Evolutionary conservation across 1,140 invertebrate genomes (phyloP), one percentile per base, ranked within the genome.

Genomic region (Calephelis virginiensis): DNA sequence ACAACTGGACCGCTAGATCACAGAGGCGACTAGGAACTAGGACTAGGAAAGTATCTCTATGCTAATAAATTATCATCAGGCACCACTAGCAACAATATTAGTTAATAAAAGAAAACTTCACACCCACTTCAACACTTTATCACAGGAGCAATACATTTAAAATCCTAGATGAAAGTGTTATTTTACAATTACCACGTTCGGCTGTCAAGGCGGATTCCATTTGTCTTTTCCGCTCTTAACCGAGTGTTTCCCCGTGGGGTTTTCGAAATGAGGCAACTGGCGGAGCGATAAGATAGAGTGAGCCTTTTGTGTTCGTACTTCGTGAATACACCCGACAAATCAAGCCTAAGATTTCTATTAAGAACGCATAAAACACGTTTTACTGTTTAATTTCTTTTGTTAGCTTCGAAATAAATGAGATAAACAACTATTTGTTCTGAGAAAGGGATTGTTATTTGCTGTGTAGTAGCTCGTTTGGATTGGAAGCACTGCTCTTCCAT

Each of bases 261-360:
- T 82, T 80, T 83, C 75, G 77, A 77, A 83, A 74, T 73, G 78
- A 84, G 75, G 75, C 81, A 82, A 83, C 75, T 81, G 75, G 74
- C 71, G 53, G 69, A 65, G 76, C 74, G 82, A 86, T 86, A 86
- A 86, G 82, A 83, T 82, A 86, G 62, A 80, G 76, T 76, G 81
- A 81, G 75, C 82, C 80, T 75, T 80, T 79, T 75, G 71, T 74
- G 75, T 75, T 76, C 79, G 75, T 83, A 80, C 77, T 77, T 82
- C 75, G 75, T 75, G 75, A 73, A 69, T 74, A 76, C 67, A 76
- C 71, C 71, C 66, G 66, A 71, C 49, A 71, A 71, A 74, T 49
- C 62, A 47, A n/a, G 47, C 12, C 8, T 63, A 47, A 63, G 62
- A 38, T 49, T 48, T 63, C 62, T 63, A 63, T 63, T 63, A 63